Evolutionary conservation across 2,888 invertebrate genomes (phyloP).

Genomic region (Crossocerus cetratus): DNA sequence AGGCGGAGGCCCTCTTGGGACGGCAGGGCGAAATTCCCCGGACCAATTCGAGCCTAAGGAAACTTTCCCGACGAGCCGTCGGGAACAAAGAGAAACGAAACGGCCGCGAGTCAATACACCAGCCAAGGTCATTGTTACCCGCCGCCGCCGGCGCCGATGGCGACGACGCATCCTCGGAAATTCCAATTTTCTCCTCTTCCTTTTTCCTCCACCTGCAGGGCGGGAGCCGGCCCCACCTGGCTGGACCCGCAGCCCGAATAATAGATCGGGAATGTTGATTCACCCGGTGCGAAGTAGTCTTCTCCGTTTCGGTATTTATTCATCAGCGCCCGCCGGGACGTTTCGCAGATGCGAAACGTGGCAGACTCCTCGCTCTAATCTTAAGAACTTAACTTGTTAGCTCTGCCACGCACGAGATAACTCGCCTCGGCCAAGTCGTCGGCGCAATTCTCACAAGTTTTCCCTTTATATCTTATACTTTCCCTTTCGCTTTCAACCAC

Average conservation of each 20-base stretch:
- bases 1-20: too few relatives aligned
- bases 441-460: too few relatives aligned
- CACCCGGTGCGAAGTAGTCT: background rate
- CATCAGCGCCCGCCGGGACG: too few relatives aligned
- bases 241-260: slow-evolving; percentile 35
- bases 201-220: slow-evolving; percentile 25
- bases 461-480: too few relatives aligned
- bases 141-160: slow-evolving; percentile 12
- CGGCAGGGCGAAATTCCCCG: background rate
- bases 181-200: slow-evolving; percentile 45
- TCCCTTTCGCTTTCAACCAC: too few relatives aligned
- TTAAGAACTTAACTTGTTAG: too few relatives aligned
- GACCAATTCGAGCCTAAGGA: slow-evolving; percentile 30
- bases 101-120: slow-evolving; percentile 56
- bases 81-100: slow-evolving; percentile 55
- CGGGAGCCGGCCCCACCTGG: slow-evolving; percentile 6
- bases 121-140: slow-evolving; percentile 60
- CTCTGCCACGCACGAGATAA: too few relatives aligned
- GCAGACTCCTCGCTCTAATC: too few relatives aligned
- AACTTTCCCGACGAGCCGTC: slow-evolving; percentile 54
- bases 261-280: slow-evolving; percentile 7
- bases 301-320: background rate
- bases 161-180: slow-evolving; percentile 42
- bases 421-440: too few relatives aligned
- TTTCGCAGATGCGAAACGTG: too few relatives aligned